A percentile compares a stretch with the other conserved stretches of the same genome.
These are phyloP conservation scores for Nezara viridula DNA, from an alignment of 2,888 invertebrate genomes.

Conservation along the genomic window DNA sequence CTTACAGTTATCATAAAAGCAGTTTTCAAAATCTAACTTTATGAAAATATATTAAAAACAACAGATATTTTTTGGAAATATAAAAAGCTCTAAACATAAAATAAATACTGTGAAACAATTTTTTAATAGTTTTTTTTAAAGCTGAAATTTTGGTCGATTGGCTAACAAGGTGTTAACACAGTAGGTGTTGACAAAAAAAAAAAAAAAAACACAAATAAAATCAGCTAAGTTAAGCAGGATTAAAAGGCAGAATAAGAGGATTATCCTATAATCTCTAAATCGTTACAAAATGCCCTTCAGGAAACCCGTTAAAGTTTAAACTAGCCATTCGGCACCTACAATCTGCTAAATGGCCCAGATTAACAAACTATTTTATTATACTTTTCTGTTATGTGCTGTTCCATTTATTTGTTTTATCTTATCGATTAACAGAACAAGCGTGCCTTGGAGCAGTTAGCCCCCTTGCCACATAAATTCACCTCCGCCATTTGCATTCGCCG, in stretches of 20 bases:
- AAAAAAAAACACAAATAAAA: neutral
- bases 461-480: conserved; percentile 14
- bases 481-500: conserved; percentile 38
- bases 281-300: neutral
- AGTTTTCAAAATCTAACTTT: too few relatives aligned
- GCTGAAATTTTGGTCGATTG: neutral
- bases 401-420: conserved; percentile 49
- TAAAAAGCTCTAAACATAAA: neutral
- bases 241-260: neutral
- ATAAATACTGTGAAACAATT: neutral
- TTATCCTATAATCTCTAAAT: neutral
- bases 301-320: neutral
- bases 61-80: too few relatives aligned
- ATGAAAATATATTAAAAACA: too few relatives aligned
- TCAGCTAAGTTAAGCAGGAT: neutral
- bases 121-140: too few relatives aligned
- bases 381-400: neutral
- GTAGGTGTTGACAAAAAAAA: too few relatives aligned
- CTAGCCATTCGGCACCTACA: neutral
- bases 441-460: neutral
- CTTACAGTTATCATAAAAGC: too few relatives aligned
- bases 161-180: neutral
- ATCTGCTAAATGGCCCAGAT: neutral
- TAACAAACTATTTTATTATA: conserved; percentile 5
- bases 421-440: conserved; percentile 38